Percentiles rank a stretch among this genome's conserved stretches.
phyloP scores from a whole-genome alignment of 1,140 invertebrate species.

The Saxidomus purpurata region DNA sequence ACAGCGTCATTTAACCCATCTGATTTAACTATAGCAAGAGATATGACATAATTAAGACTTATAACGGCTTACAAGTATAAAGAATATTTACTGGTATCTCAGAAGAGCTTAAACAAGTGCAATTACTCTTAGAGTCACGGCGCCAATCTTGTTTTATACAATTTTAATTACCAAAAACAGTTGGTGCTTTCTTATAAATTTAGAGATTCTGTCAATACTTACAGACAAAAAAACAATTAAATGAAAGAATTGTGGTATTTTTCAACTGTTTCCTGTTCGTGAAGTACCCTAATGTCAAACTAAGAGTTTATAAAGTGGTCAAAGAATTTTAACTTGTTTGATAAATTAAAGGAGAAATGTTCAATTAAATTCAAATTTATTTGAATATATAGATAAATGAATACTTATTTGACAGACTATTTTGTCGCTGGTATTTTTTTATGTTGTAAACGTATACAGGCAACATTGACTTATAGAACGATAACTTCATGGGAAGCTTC shows the following conservation, averaged over 20 bases:
- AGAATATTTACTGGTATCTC: slow-evolving; percentile 56
- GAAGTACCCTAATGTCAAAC: slow-evolving; percentile 3
- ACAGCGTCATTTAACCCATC: slow-evolving; percentile 36
- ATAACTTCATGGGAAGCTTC: too few relatives aligned
- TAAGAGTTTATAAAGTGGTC: not conserved
- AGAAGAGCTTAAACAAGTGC: slow-evolving; percentile 22
- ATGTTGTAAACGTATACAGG: too few relatives aligned
- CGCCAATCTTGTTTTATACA: slow-evolving; percentile 50
- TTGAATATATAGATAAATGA: too few relatives aligned
- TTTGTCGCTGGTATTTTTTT: too few relatives aligned
- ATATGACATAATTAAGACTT: slow-evolving; percentile 62
- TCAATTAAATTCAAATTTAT: too few relatives aligned
- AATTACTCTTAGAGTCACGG: slow-evolving; percentile 45
- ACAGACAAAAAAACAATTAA: slow-evolving; percentile 21
- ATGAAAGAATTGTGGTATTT: not conserved
- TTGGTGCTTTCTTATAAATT: slow-evolving; percentile 54
- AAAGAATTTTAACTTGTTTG: not conserved
- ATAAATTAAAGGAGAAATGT: not conserved
- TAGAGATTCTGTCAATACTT: slow-evolving; percentile 27
- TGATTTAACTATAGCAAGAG: slow-evolving; percentile 25
- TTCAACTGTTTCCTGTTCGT: not conserved
- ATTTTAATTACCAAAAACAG: slow-evolving; percentile 55
- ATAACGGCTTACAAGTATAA: slow-evolving; percentile 54
- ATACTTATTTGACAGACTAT: too few relatives aligned
- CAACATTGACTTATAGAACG: too few relatives aligned